Evolutionary conservation across 2,888 invertebrate genomes (phyloP).

Genomic region (Drosophila antonietae): DNA sequence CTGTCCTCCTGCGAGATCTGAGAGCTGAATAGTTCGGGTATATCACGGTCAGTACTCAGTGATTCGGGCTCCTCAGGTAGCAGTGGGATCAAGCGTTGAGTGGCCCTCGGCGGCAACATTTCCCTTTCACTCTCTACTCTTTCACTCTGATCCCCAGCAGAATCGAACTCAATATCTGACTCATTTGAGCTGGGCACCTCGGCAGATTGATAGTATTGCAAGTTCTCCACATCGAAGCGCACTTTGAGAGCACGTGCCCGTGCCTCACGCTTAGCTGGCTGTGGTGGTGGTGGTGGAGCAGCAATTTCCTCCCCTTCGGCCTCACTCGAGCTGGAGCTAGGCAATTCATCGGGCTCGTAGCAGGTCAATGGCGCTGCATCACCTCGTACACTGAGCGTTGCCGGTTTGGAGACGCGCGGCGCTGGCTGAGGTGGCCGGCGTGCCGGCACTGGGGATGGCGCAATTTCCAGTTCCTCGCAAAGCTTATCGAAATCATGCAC

Average conservation of each 20-base stretch:
- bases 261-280: constrained; percentile 56
- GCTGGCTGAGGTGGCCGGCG: constrained; percentile 53
- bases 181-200: constrained; percentile 54
- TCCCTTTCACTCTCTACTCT: background rate
- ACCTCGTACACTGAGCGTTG: constrained; percentile 60
- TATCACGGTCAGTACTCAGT: constrained; percentile 8
- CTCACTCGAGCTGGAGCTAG: constrained; percentile 59
- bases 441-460: constrained; percentile 31
- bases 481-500: constrained; percentile 58
- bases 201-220: constrained; percentile 66
- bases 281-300: constrained; percentile 29
- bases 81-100: constrained; percentile 54
- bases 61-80: constrained; percentile 10
- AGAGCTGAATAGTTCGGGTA: constrained; percentile 69
- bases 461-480: constrained; percentile 57
- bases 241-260: constrained; percentile 64
- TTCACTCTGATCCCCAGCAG: constrained; percentile 19
- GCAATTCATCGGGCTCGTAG: constrained; percentile 59
- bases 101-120: constrained; percentile 50
- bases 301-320: constrained; percentile 30
- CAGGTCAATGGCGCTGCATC: constrained; percentile 56
- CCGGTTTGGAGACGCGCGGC: constrained; percentile 47
- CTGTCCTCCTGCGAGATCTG: constrained; percentile 68
- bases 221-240: constrained; percentile 75
- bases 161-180: constrained; percentile 39